A percentile compares a stretch with the other conserved stretches of the same genome.
These are phyloP conservation scores for Anas bahamensis DNA, from an alignment of 2,797 vertebrate genomes.

Conservation along the genomic window DNA sequence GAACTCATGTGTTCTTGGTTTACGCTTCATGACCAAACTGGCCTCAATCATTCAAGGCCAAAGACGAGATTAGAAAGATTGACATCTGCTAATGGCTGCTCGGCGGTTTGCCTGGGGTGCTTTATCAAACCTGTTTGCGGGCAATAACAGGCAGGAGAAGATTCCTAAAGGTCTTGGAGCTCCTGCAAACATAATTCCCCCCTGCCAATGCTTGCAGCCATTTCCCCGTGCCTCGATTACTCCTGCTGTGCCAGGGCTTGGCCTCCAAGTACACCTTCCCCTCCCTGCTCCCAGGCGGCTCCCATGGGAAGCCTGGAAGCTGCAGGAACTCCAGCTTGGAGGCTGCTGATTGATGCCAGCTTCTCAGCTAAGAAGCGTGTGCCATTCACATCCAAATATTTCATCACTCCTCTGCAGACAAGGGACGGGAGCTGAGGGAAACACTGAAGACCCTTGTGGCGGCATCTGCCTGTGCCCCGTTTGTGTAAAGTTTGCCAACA, in stretches of 20 bases:
- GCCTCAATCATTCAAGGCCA: neutral
- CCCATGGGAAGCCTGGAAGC: neutral
- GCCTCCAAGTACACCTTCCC: neutral
- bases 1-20: slow-evolving; percentile 43
- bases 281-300: neutral
- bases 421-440: neutral
- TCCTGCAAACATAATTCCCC: neutral
- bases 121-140: slow-evolving; percentile 28
- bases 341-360: slow-evolving; percentile 7
- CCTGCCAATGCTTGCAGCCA: neutral
- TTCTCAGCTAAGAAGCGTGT: rapidly evolving
- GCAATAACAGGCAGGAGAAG: neutral
- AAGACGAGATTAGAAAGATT: slow-evolving; percentile 24
- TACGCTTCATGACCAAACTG: slow-evolving; percentile 6
- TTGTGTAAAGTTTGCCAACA: slow-evolving; percentile 54
- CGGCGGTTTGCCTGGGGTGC: neutral
- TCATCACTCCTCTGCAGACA: neutral
- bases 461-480: neutral
- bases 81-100: slow-evolving; percentile 13
- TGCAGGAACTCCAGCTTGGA: slow-evolving; percentile 16
- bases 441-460: slow-evolving; percentile 17
- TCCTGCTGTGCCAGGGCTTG: neutral
- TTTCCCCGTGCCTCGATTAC: neutral
- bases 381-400: slow-evolving; percentile 64
- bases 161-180: neutral